phyloP scores from a whole-genome alignment of 2,888 invertebrate species.

The Nebria brevicollis region DNA sequence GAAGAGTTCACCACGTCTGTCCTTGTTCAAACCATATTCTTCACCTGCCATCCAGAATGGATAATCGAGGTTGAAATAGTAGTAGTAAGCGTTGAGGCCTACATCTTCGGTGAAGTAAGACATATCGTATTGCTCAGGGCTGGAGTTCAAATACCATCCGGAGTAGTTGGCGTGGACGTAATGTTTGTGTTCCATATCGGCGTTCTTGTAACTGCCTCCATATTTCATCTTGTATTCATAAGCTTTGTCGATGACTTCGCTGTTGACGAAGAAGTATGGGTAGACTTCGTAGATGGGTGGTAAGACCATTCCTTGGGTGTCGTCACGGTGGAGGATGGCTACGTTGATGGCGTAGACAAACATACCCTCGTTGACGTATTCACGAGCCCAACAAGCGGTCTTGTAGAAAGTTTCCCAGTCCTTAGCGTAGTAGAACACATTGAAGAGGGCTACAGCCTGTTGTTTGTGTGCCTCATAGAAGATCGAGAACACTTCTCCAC shows the following conservation, averaged over 20 bases:
- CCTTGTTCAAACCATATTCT: slow-evolving; percentile 55
- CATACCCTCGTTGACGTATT: slow-evolving; percentile 71
- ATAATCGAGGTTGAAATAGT: slow-evolving; percentile 69
- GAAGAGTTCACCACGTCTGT: slow-evolving; percentile 69
- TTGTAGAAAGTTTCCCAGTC: slow-evolving; percentile 76
- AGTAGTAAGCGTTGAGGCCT: slow-evolving; percentile 72
- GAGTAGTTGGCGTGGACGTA: slow-evolving; percentile 61
- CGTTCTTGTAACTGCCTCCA: slow-evolving; percentile 60
- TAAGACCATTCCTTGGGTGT: slow-evolving; percentile 68
- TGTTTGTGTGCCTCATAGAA: slow-evolving; percentile 70
- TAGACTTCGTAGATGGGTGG: slow-evolving; percentile 75
- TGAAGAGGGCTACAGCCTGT: slow-evolving; percentile 73
- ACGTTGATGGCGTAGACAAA: slow-evolving; percentile 72
- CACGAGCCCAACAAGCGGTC: slow-evolving; percentile 75
- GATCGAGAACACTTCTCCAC: slow-evolving; percentile 71
- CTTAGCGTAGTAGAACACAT: slow-evolving; percentile 75
- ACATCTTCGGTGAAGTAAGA: slow-evolving; percentile 75
- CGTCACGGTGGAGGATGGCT: slow-evolving; percentile 69
- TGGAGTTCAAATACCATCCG: slow-evolving; percentile 64
- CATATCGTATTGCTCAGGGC: slow-evolving; percentile 68
- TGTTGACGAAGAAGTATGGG: slow-evolving; percentile 73
- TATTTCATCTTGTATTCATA: slow-evolving; percentile 66
- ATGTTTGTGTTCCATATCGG: slow-evolving; percentile 64
- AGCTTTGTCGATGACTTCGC: slow-evolving; percentile 66
- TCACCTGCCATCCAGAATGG: slow-evolving; percentile 72